Percentiles rank a stretch among this genome's conserved stretches.
Evolutionary conservation across 2,113 vertebrate genomes (phyloP).

Genomic region (Syrmaticus mikado): DNA sequence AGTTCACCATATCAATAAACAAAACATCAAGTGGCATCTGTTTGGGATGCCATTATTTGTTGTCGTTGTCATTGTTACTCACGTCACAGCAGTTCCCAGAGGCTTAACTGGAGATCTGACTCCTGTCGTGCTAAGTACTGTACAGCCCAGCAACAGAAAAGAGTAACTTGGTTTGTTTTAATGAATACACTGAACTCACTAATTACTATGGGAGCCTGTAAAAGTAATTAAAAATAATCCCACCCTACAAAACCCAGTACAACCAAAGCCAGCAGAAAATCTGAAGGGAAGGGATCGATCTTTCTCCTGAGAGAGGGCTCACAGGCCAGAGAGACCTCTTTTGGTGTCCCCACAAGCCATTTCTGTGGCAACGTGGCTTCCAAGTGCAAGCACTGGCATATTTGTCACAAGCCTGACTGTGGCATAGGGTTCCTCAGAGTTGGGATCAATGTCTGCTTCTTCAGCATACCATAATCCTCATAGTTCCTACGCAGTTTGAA

Average conservation of each 20-base stretch:
- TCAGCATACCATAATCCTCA: rapidly evolving
- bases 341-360: rapidly evolving
- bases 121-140: background rate
- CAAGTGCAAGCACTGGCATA: rapidly evolving
- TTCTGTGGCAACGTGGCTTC: background rate
- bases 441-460: background rate
- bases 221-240: background rate
- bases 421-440: background rate
- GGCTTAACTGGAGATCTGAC: background rate
- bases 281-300: background rate
- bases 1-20: background rate
- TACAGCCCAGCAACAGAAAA: background rate
- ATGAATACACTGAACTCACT: background rate
- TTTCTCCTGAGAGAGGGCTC: background rate
- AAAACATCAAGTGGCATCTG: background rate
- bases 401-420: background rate
- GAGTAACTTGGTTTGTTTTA: background rate
- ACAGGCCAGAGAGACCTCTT: background rate
- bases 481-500: background rate
- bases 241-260: background rate
- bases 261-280: background rate
- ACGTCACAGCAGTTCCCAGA: rapidly evolving
- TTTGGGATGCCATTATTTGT: background rate
- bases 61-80: background rate
- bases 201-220: background rate